Percentiles rank a stretch among this genome's conserved stretches.
Conservation (phyloP, 2,888 invertebrate genomes). For the Alviniconcha strummeri region DNA sequence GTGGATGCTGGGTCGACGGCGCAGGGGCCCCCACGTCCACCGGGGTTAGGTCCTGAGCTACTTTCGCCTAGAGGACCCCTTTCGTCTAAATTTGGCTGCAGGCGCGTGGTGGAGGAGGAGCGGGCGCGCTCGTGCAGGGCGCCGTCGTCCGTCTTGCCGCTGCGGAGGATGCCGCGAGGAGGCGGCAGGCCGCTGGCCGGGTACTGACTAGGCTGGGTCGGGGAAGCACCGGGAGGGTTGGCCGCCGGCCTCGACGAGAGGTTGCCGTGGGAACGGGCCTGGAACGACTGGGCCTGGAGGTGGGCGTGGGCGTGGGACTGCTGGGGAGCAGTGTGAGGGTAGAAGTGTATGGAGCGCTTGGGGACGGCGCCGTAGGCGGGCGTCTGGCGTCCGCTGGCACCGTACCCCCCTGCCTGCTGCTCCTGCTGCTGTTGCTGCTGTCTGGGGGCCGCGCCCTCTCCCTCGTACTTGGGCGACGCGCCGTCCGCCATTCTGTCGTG, state of each 20-base stretch:
- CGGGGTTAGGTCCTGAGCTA: conserved; percentile 34
- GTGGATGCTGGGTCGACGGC: conserved; percentile 37
- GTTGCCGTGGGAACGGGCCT: conserved; percentile 26
- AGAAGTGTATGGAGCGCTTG: conserved; percentile 34
- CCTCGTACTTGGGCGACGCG: conserved; percentile 33
- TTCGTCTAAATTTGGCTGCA: conserved; percentile 53
- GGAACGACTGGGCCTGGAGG: conserved; percentile 13
- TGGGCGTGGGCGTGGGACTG: neutral
- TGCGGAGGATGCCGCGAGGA: conserved; percentile 39
- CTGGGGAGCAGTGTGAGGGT: neutral
- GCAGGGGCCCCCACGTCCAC: conserved; percentile 49
- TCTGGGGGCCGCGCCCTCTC: neutral
- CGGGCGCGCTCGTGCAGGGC: conserved; percentile 24
- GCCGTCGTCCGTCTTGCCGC: conserved; percentile 46
- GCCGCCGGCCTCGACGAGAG: conserved; percentile 3
- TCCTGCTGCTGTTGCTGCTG: neutral
- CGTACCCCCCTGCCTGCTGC: neutral
- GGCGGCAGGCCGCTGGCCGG: neutral
- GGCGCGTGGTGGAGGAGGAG: conserved; percentile 22
- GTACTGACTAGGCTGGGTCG: neutral
- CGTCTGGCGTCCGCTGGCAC: conserved; percentile 26
- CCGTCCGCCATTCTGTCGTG: conserved; percentile 38
- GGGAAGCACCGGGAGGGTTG: neutral
- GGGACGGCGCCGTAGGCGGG: conserved; percentile 45
- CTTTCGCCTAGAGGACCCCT: conserved; percentile 54